Percentiles rank a stretch among this genome's conserved stretches.
phyloP scores from a whole-genome alignment of 1,140 invertebrate genomes.

The Bombyx mori region DNA sequence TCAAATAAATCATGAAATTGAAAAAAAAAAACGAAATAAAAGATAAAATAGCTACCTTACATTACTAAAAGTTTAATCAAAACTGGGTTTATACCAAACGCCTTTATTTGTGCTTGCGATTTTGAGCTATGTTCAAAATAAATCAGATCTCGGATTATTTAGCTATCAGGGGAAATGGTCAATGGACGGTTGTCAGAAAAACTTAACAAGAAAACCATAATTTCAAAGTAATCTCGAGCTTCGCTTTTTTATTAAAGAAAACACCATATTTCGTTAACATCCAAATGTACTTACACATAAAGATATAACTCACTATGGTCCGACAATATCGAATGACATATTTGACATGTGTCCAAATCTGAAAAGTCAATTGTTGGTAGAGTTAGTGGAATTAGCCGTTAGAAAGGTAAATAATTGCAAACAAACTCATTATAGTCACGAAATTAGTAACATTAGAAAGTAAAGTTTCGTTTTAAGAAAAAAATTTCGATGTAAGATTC shows the following conservation, averaged over 20 bases:
- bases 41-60: conserved; percentile 46
- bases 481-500: too few relatives aligned
- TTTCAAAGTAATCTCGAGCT: neutral
- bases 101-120: conserved; percentile 35
- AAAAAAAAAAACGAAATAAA: conserved; percentile 31
- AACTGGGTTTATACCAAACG: conserved; percentile 19
- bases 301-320: too few relatives aligned
- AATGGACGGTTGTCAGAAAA: conserved; percentile 50
- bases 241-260: too few relatives aligned
- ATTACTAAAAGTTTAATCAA: conserved; percentile 26
- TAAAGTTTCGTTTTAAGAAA: neutral
- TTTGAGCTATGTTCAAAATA: conserved; percentile 20
- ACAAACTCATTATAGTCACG: neutral
- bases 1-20: conserved; percentile 23
- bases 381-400: too few relatives aligned
- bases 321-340: too few relatives aligned
- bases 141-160: conserved; percentile 34
- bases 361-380: too few relatives aligned
- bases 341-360: too few relatives aligned
- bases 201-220: conserved; percentile 21
- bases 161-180: conserved; percentile 28
- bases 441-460: conserved; percentile 3
- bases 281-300: too few relatives aligned
- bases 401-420: too few relatives aligned
- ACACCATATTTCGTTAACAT: too few relatives aligned